Evolutionary conservation across 2,797 vertebrate genomes (phyloP).

Genomic region (Cuculus canorus): DNA sequence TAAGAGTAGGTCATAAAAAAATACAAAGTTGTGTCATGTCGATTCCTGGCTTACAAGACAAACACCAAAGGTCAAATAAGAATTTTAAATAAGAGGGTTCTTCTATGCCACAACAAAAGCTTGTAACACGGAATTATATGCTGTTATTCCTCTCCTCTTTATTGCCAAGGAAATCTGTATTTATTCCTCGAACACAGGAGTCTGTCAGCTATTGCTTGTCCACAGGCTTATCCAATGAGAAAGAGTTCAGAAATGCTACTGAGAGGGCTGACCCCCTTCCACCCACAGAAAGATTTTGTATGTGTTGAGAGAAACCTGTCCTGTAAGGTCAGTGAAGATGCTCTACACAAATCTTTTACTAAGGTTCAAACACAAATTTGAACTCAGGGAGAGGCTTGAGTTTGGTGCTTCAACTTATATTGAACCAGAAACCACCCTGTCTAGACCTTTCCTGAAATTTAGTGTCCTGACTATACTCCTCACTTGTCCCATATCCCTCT

Average conservation of each 20-base stretch:
- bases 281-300: background rate
- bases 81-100: background rate
- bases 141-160: background rate
- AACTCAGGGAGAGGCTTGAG: background rate
- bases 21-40: background rate
- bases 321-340: background rate
- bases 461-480: no score
- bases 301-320: background rate
- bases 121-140: background rate
- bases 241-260: background rate
- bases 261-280: background rate
- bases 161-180: background rate
- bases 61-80: background rate
- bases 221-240: fast-evolving
- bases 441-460: no score
- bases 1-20: background rate
- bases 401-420: background rate
- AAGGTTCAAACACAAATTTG: background rate
- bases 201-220: background rate
- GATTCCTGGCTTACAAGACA: background rate
- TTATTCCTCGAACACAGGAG: background rate
- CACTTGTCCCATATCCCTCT: no score
- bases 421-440: background rate
- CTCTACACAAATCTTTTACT: background rate
- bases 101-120: fast-evolving